A percentile compares a stretch with the other conserved stretches of the same genome.
Evolutionary conservation across 2,113 vertebrate genomes (phyloP).

Genomic region (Sciurus niger): DNA sequence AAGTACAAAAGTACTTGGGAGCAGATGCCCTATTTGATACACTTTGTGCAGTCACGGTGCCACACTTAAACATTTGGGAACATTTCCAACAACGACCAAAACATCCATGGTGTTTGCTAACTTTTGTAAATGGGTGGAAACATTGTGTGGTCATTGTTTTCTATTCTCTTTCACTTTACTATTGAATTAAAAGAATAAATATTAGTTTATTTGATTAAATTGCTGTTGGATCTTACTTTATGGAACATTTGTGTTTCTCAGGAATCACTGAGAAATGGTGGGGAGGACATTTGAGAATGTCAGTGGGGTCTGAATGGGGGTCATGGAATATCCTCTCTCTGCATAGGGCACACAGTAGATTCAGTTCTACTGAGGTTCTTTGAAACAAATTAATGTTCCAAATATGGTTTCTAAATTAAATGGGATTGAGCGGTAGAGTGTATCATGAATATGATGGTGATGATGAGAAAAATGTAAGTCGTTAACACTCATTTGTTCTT

Average conservation of each 20-base stretch:
- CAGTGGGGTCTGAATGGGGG: background rate
- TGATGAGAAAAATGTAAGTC: background rate
- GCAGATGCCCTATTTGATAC: background rate
- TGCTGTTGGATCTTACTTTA: background rate
- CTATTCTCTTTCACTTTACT: background rate
- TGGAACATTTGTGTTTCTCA: constrained; percentile 26
- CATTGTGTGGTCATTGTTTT: background rate
- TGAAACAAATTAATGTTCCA: background rate
- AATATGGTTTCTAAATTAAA: background rate
- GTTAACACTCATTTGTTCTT: background rate
- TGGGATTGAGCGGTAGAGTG: background rate
- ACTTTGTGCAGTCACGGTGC: background rate
- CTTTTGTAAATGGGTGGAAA: background rate
- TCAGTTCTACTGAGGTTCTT: background rate
- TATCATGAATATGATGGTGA: background rate
- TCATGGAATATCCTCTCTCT: background rate
- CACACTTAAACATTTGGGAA: background rate
- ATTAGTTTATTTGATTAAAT: constrained; percentile 57
- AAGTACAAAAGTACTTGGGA: constrained; percentile 71
- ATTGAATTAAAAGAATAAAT: constrained; percentile 51
- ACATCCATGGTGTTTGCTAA: background rate
- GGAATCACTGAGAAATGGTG: background rate
- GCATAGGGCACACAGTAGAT: background rate
- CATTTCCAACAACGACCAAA: background rate
- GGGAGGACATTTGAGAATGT: background rate